Percentiles rank a stretch among this genome's conserved stretches.
Evolutionary conservation across 2,888 invertebrate genomes (phyloP).

Genomic region (Gonocerus acuteangulatus): DNA sequence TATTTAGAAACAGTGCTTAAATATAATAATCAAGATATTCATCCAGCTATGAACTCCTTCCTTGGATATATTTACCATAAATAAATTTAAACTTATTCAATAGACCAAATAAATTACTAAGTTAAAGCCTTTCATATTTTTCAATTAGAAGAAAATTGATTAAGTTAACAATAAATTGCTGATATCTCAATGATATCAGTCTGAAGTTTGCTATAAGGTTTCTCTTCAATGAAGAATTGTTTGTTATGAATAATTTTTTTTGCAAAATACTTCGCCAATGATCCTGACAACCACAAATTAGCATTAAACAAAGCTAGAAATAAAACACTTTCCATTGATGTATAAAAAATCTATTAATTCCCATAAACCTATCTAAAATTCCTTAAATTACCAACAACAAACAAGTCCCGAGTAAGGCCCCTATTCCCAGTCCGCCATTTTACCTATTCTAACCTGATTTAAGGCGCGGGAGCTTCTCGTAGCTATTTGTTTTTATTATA

Average conservation of each 20-base stretch:
- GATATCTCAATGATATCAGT: not conserved
- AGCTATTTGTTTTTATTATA: constrained; percentile 20
- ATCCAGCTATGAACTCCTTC: too few relatives aligned
- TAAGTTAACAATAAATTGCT: not conserved
- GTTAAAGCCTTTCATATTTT: too few relatives aligned
- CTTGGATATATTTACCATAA: too few relatives aligned
- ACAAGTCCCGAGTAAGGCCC: constrained; percentile 7
- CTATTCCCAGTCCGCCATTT: constrained; percentile 27
- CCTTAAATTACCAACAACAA: constrained; percentile 11
- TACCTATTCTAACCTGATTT: constrained; percentile 29
- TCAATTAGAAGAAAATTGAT: too few relatives aligned
- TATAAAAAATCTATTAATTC: not conserved
- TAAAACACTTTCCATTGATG: not conserved
- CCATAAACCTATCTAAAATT: not conserved
- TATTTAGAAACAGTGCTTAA: too few relatives aligned
- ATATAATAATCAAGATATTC: too few relatives aligned
- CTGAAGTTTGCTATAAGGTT: not conserved
- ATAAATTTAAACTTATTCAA: too few relatives aligned
- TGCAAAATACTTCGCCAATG: not conserved
- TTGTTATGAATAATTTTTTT: not conserved
- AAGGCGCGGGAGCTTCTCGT: constrained; percentile 28
- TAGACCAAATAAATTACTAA: too few relatives aligned
- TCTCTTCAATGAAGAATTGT: not conserved
- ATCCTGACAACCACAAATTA: not conserved
- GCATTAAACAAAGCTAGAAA: not conserved